Percentiles rank a stretch among this genome's conserved stretches.
Conservation (phyloP, 1,140 invertebrate genomes). For the Cephus cinctus region DNA sequence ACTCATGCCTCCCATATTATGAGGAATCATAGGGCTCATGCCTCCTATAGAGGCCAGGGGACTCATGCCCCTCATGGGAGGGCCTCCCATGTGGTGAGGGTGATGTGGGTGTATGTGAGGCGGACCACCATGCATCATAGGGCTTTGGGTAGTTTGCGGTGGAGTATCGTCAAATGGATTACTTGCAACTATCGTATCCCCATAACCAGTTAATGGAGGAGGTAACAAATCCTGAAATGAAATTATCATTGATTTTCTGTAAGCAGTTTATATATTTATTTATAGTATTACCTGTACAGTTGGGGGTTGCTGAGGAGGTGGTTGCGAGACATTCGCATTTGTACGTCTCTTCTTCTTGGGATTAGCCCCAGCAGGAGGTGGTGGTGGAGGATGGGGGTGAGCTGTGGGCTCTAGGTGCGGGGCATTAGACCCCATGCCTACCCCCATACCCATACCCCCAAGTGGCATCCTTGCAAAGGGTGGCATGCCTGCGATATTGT, state of each 20-base stretch:
- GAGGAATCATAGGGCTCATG: conserved; percentile 67
- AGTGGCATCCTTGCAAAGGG: conserved; percentile 56
- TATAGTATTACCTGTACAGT: conserved; percentile 46
- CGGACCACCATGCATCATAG: conserved; percentile 64
- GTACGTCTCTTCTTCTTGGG: conserved; percentile 66
- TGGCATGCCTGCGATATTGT: conserved; percentile 59
- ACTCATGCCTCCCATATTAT: conserved; percentile 53
- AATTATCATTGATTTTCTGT: conserved; percentile 3
- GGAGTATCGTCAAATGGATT: conserved; percentile 95
- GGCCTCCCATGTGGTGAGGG: conserved; percentile 66
- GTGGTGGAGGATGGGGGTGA: conserved; percentile 52
- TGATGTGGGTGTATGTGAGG: conserved; percentile 56
- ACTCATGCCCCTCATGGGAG: conserved; percentile 59
- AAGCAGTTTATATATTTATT: neutral
- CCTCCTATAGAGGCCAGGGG: conserved; percentile 64
- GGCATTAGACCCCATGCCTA: conserved; percentile 48
- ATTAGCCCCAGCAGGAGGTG: conserved; percentile 56
- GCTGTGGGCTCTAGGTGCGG: conserved; percentile 58
- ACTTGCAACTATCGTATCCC: conserved; percentile 90
- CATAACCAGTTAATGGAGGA: conserved; percentile 81
- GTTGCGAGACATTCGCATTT: conserved; percentile 52
- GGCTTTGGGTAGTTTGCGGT: conserved; percentile 59
- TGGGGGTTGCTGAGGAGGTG: conserved; percentile 55
- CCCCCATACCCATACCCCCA: conserved; percentile 56
- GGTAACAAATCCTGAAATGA: conserved; percentile 73